Evolutionary conservation across 2,888 invertebrate genomes (phyloP), one percentile per base, ranked within the genome.

Genomic region (Oxytorus armatus): DNA sequence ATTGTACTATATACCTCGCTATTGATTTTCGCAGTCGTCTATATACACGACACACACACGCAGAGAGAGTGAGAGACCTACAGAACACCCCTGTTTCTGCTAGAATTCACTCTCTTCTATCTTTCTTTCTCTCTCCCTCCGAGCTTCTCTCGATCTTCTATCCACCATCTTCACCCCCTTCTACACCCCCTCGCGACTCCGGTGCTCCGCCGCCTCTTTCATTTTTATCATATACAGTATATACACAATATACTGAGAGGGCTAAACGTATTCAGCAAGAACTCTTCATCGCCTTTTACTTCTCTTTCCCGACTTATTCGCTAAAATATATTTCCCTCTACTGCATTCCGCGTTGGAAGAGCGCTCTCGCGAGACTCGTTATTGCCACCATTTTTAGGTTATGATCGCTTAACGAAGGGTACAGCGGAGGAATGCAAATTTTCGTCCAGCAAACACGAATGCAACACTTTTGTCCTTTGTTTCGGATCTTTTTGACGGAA

Each of bases 1-100:
- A 84, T 88, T 86, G 82, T 83, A 83, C 84, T 82, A 87, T 87
- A 89, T 86, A 88, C 84, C 83, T 84, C 83, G 74, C 86, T 86
- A 85, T 85, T 86, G 84, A 86, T 86, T 85, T 85, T 85, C 85
- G 82, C 81, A 82, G 83, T 83, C 74, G 74, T 63, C 63, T 63
- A 47, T 81, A 36, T 68, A 79, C 76, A 47, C 74, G 29, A 53
- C 25, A 51, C 36, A 74, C 14, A 51, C 14, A 47, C 29, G 47
- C 44, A 72, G 36, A 68, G 36, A 51, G 65, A 63, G 49, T 29
- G 42, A 29, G 51, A 25, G 51, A 42, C 65, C 16, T 49, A n/a
- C 29, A 39, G 14, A 57, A 49, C 25, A 61, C 44, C 61, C 57
- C 57, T 66, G 70, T 25, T 66, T 49, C 70, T 66, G 66, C 65